Conservation (phyloP, 2,888 invertebrate species). For the Darwinula stevensoni region DNA sequence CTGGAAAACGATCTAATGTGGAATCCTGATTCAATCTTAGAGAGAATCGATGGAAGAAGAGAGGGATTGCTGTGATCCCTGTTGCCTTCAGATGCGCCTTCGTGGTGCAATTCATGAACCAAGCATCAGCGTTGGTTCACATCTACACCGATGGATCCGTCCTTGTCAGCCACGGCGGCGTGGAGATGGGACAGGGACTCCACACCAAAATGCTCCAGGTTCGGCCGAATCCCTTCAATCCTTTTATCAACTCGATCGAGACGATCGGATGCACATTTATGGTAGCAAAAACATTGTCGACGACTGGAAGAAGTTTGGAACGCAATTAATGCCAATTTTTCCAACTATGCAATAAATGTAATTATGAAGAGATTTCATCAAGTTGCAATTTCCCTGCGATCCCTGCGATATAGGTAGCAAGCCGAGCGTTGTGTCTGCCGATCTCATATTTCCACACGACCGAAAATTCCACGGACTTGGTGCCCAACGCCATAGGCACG, state of each 20-base stretch:
- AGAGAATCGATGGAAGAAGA: constrained; percentile 51
- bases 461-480: constrained; percentile 63
- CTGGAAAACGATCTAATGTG: too few relatives aligned
- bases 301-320: too few relatives aligned
- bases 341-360: too few relatives aligned
- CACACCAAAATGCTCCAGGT: constrained; percentile 88
- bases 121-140: constrained; percentile 57
- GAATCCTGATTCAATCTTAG: constrained; percentile 22
- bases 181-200: constrained; percentile 85
- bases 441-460: constrained; percentile 41
- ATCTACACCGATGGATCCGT: constrained; percentile 60
- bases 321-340: too few relatives aligned
- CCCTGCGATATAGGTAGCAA: too few relatives aligned
- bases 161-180: constrained; percentile 49
- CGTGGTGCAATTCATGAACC: constrained; percentile 40
- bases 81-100: constrained; percentile 62
- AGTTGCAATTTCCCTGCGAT: too few relatives aligned
- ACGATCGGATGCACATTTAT: too few relatives aligned
- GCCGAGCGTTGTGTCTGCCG: constrained; percentile 35
- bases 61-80: constrained; percentile 49
- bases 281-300: too few relatives aligned
- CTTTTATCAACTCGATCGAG: too few relatives aligned
- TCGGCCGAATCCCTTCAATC: too few relatives aligned
- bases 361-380: too few relatives aligned
- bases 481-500: constrained; percentile 65